Percentiles rank a stretch among this genome's conserved stretches.
Conservation (phyloP, 1,140 invertebrate genomes). For the Drosophila bocqueti region DNA sequence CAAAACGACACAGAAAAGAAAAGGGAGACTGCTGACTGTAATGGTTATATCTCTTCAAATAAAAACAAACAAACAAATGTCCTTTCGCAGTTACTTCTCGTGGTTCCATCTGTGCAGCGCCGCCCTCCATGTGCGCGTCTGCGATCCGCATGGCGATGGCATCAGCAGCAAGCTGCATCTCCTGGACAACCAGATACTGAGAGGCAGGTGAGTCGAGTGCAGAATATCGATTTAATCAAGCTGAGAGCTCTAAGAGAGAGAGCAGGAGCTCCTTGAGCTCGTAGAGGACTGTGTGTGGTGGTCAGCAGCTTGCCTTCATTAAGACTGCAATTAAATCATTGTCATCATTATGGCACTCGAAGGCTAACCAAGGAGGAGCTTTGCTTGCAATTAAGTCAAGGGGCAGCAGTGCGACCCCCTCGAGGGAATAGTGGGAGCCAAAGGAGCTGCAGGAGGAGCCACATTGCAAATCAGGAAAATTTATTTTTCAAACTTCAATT, state of each 20-base stretch:
- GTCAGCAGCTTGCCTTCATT: conserved; percentile 36
- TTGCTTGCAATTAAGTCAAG: conserved; percentile 17
- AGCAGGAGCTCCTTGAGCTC: neutral
- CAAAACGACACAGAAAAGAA: neutral
- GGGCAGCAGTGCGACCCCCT: neutral
- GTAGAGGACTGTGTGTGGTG: conserved; percentile 1
- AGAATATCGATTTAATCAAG: conserved; percentile 26
- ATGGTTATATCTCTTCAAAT: conserved; percentile 20
- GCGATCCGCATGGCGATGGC: conserved; percentile 88
- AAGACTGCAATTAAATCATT: conserved; percentile 57
- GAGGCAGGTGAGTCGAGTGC: conserved; percentile 85
- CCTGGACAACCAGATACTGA: conserved; percentile 87
- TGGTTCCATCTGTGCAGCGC: conserved; percentile 88
- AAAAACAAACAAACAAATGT: conserved; percentile 2
- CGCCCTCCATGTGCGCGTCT: conserved; percentile 87
- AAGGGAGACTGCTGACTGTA: neutral
- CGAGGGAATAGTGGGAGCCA: too few species aligned
- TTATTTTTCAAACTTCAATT: neutral
- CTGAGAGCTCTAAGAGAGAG: conserved; percentile 16
- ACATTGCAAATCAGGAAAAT: conserved; percentile 1
- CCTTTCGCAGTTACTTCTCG: conserved; percentile 87
- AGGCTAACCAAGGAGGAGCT: conserved; percentile 2
- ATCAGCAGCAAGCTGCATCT: conserved; percentile 87
- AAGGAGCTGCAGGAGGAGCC: neutral
- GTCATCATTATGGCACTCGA: conserved; percentile 41